Conservation (phyloP, 2,113 vertebrate genomes). For the Pygoscelis antarcticus region DNA sequence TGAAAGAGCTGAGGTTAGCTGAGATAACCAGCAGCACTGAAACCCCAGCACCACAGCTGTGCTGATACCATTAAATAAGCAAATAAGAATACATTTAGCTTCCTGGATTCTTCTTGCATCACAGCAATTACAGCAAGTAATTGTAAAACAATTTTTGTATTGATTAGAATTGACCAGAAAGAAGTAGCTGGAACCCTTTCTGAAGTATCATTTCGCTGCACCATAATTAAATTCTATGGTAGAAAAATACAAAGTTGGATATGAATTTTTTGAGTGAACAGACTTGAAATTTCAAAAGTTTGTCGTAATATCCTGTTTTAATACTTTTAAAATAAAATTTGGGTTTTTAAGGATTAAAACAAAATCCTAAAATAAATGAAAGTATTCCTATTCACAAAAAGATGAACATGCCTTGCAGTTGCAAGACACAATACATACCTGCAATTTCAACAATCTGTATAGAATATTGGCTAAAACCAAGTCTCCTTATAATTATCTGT, state of each 20-base stretch:
- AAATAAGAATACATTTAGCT: fast-evolving
- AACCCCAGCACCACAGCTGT: fast-evolving
- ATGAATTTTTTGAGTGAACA: neutral
- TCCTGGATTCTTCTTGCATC: neutral
- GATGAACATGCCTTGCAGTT: neutral
- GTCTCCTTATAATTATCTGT: neutral
- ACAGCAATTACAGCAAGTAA: neutral
- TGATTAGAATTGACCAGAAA: neutral
- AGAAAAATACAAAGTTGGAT: neutral
- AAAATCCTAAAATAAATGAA: neutral
- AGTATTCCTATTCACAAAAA: neutral
- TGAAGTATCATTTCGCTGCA: fast-evolving
- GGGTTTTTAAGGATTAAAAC: fast-evolving
- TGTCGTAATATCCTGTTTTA: fast-evolving
- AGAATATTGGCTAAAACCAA: neutral
- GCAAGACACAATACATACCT: fast-evolving
- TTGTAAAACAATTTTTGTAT: neutral
- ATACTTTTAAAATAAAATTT: neutral
- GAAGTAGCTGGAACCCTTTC: neutral
- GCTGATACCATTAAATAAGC: neutral
- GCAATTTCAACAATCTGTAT: neutral
- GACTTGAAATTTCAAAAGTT: neutral
- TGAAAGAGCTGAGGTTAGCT: neutral
- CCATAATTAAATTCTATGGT: neutral
- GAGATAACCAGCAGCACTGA: neutral